Percentiles rank a stretch among this genome's conserved stretches.
phyloP scores from a whole-genome alignment of 2,888 invertebrate species.

The Andrena camellia region DNA sequence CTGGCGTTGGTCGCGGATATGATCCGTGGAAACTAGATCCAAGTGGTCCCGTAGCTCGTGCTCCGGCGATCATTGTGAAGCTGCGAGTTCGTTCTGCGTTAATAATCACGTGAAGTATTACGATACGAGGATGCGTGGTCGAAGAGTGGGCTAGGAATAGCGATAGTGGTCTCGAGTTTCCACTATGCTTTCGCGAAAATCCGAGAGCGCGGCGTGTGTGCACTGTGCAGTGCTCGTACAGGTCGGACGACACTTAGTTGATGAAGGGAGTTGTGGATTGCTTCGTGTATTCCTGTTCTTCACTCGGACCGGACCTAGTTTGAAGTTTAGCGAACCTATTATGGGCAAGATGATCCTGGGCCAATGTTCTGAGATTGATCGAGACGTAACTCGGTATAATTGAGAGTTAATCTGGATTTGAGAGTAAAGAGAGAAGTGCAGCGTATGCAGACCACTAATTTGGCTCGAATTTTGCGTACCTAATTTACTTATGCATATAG shows the following conservation, averaged over 20 bases:
- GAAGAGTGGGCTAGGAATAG: slow-evolving; percentile 1
- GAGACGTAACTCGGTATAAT: no score
- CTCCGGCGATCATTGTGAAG: not conserved
- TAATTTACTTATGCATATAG: no score
- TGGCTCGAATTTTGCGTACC: no score
- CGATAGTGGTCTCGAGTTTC: slow-evolving; percentile 9
- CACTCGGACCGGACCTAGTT: no score
- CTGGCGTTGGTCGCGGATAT: not conserved
- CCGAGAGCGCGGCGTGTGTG: not conserved
- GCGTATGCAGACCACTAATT: no score
- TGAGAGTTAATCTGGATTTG: no score
- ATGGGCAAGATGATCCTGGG: no score
- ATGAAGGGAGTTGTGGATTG: not conserved
- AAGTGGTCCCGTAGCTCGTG: not conserved
- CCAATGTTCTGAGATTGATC: no score
- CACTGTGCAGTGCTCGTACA: not conserved
- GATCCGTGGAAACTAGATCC: not conserved
- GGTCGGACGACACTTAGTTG: not conserved
- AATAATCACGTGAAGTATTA: not conserved
- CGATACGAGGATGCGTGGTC: no score
- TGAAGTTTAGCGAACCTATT: no score
- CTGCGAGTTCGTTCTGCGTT: not conserved
- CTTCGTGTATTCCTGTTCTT: not conserved
- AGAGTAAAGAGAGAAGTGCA: no score
- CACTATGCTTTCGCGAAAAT: slow-evolving; percentile 26